Conservation (phyloP, 2,113 vertebrate genomes). For the Nansenia antarctica region DNA sequence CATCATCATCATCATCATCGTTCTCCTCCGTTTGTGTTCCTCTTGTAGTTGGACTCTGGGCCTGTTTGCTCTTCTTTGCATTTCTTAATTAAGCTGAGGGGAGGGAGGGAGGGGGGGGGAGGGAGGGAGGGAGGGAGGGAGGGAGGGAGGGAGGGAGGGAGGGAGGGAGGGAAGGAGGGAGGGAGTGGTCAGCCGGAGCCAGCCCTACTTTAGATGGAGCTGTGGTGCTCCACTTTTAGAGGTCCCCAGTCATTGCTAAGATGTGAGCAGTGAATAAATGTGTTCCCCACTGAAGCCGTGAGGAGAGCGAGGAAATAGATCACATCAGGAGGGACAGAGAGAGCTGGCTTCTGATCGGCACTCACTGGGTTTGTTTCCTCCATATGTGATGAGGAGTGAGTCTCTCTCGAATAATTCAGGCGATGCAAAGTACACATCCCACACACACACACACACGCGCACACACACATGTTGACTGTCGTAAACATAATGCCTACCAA, state of each 20-base stretch:
- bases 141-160: background rate
- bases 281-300: slow-evolving; percentile 47
- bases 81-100: background rate
- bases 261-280: slow-evolving; percentile 59
- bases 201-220: slow-evolving; percentile 71
- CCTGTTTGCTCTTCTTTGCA: background rate
- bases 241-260: slow-evolving; percentile 66
- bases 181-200: slow-evolving; percentile 2
- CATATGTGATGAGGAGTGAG: no score
- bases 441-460: no score
- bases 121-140: background rate
- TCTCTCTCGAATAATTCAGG: no score
- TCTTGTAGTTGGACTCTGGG: no score
- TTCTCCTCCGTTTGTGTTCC: background rate
- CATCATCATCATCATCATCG: background rate
- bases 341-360: slow-evolving; percentile 55
- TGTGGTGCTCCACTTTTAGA: slow-evolving; percentile 72
- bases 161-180: background rate
- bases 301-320: slow-evolving; percentile 71
- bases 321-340: slow-evolving; percentile 65
- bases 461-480: no score
- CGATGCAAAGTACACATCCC: no score
- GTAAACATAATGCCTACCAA: no score
- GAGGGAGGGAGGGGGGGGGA: background rate
- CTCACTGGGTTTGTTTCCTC: background rate